Conservation (phyloP, 2,113 vertebrate species). For the Catagonus wagneri region DNA sequence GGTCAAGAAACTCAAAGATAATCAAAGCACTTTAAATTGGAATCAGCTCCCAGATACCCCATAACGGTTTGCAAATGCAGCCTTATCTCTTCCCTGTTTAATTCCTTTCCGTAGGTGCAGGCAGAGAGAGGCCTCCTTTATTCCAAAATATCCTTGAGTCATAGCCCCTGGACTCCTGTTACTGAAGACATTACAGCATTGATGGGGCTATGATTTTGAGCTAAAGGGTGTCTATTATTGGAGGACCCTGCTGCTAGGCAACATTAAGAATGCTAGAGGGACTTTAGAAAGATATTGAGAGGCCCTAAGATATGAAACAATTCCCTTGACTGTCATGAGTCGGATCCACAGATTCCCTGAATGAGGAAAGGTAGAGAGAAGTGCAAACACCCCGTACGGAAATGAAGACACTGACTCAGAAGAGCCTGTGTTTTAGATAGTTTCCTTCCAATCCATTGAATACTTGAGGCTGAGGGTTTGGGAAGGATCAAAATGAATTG, state of each 20-base stretch:
- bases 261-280: slow-evolving; percentile 67
- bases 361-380: neutral
- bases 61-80: slow-evolving; percentile 53
- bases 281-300: slow-evolving; percentile 62
- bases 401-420: neutral
- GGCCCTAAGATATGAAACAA: slow-evolving; percentile 58
- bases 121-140: slow-evolving; percentile 23
- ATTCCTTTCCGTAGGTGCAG: slow-evolving; percentile 5
- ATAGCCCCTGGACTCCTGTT: slow-evolving; percentile 60
- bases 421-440: neutral
- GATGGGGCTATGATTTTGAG: slow-evolving; percentile 66
- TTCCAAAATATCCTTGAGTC: slow-evolving; percentile 67
- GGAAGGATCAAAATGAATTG: slow-evolving; percentile 41
- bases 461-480: neutral
- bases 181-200: slow-evolving; percentile 58
- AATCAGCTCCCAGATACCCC: slow-evolving; percentile 55
- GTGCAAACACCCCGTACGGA: neutral
- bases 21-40: slow-evolving; percentile 64
- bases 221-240: slow-evolving; percentile 70
- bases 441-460: neutral
- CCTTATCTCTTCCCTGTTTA: slow-evolving; percentile 24
- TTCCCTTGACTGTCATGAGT: slow-evolving; percentile 44
- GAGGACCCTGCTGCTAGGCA: slow-evolving; percentile 72
- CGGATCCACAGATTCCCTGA: slow-evolving; percentile 9
- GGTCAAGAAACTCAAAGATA: slow-evolving; percentile 52